A percentile compares a stretch with the other conserved stretches of the same genome.
Conservation (phyloP, 2,797 vertebrate genomes). For the Lepilemur ruficaudatus region DNA sequence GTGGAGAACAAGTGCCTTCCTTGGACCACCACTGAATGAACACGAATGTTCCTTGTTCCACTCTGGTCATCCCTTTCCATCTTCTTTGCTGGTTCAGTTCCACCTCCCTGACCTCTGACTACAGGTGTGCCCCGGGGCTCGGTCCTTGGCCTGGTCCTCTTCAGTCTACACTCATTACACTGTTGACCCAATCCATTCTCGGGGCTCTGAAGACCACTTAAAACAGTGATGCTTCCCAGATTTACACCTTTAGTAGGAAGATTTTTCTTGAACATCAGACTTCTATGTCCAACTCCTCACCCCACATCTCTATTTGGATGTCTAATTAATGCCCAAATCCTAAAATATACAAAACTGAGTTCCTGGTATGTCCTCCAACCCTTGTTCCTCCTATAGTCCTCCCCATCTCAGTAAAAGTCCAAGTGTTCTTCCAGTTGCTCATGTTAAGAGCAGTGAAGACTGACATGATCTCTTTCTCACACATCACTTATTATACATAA, state of each 20-base stretch:
- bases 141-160: background rate
- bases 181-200: background rate
- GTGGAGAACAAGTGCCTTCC: background rate
- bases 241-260: background rate
- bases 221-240: background rate
- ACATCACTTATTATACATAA: background rate
- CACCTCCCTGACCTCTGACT: background rate
- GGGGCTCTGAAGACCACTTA: background rate
- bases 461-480: background rate
- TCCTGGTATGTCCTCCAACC: background rate
- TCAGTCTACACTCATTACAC: background rate
- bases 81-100: background rate
- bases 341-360: background rate
- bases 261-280: background rate
- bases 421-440: background rate
- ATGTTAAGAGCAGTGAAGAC: background rate
- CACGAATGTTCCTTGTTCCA: too few relatives aligned
- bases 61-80: background rate
- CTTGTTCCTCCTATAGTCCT: background rate
- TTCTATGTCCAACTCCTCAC: background rate
- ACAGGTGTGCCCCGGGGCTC: background rate
- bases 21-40: background rate
- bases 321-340: background rate
- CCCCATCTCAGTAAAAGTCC: background rate
- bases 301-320: background rate